A percentile compares a stretch with the other conserved stretches of the same genome.
These are phyloP conservation scores for Corythornis madagascariensis DNA, from an alignment of 2,113 vertebrate species.

Conservation along the genomic window DNA sequence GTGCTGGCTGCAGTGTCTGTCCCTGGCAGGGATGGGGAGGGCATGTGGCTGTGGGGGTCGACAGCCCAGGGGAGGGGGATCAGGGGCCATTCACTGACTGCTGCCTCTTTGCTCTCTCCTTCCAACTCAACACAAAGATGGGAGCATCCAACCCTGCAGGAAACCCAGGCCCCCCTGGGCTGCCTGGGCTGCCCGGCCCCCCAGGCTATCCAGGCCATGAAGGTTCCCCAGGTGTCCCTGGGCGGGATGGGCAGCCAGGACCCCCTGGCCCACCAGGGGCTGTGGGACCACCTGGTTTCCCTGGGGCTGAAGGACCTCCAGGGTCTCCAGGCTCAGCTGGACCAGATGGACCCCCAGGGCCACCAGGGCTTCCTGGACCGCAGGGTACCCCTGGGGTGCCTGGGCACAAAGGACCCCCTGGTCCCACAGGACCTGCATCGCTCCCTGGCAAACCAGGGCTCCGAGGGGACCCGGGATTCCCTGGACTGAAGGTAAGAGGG, in stretches of 20 bases:
- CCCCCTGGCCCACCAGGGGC: conserved; percentile 28
- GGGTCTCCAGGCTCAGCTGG: conserved; percentile 41
- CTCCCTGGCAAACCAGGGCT: conserved; percentile 47
- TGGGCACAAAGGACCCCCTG: conserved; percentile 42
- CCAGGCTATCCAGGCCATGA: conserved; percentile 48
- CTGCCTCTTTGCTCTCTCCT: not conserved
- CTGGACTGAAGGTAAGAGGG: conserved; percentile 42
- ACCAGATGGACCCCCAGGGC: not conserved
- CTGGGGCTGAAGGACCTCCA: conserved; percentile 21
- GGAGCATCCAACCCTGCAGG: not conserved
- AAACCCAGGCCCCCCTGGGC: not conserved
- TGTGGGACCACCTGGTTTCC: conserved; percentile 42
- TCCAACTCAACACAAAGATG: not conserved
- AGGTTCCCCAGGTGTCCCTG: conserved; percentile 36
- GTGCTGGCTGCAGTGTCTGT: rapidly evolving
- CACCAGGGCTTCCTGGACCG: conserved; percentile 44
- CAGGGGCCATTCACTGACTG: not conserved
- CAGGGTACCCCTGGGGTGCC: conserved; percentile 5
- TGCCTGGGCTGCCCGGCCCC: not conserved
- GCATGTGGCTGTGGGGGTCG: rapidly evolving
- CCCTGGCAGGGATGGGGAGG: rapidly evolving
- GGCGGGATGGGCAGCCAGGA: conserved; percentile 54
- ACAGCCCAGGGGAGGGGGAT: not conserved
- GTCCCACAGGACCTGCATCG: not conserved
- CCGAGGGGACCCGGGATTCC: conserved; percentile 37